phyloP scores from a whole-genome alignment of 1,140 invertebrate genomes.

The Frieseomelitta varia region DNA sequence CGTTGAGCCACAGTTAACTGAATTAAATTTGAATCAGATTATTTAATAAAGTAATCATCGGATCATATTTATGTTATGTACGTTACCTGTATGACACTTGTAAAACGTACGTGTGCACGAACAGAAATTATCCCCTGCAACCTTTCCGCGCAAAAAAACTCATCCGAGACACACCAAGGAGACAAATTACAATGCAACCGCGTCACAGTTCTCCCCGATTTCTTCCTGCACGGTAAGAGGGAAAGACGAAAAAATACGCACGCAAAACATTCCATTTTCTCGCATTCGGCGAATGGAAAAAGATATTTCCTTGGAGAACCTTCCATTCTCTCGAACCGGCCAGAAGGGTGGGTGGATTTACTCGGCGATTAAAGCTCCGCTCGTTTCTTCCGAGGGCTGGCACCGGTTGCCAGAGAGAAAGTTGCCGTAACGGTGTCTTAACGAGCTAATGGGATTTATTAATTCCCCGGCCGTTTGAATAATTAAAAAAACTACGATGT shows the following conservation, averaged over 20 bases:
- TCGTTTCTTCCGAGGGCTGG: background rate
- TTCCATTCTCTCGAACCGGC: background rate
- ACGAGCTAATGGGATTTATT: constrained; percentile 15
- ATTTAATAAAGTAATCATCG: too few species aligned
- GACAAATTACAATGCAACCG: background rate
- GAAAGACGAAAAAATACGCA: background rate
- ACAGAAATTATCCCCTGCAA: too few species aligned
- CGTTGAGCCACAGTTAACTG: too few species aligned
- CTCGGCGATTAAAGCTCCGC: constrained; percentile 1
- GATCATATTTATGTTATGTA: too few species aligned
- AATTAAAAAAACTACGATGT: constrained; percentile 21
- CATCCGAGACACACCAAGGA: background rate
- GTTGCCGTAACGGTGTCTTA: background rate
- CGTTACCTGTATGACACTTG: too few species aligned
- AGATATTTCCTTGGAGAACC: background rate
- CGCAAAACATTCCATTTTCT: background rate
- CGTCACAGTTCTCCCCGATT: background rate
- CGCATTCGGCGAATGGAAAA: background rate
- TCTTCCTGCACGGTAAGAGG: too few species aligned
- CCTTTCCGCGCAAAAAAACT: background rate
- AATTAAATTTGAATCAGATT: too few species aligned
- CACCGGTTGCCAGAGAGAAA: background rate
- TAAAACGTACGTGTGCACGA: too few species aligned
- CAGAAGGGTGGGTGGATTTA: background rate
- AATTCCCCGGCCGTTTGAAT: constrained; percentile 20